These are phyloP conservation scores for Brotula barbata DNA, from an alignment of 2,797 vertebrate species.

Conservation along the genomic window DNA sequence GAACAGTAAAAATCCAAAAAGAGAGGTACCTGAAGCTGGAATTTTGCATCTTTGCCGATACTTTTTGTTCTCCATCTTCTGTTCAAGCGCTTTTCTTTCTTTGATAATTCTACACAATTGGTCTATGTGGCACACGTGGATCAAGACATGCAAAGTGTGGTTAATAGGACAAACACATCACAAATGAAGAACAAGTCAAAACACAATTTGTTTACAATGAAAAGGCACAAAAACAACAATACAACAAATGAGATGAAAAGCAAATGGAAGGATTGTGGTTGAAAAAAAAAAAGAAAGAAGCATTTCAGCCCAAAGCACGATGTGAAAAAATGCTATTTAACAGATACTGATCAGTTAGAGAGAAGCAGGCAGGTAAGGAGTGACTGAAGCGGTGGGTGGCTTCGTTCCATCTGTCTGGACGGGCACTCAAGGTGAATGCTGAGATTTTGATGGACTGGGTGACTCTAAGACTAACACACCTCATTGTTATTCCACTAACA, in stretches of 20 bases:
- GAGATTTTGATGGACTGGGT: constrained; percentile 10
- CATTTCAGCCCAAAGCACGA: constrained; percentile 24
- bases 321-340: constrained; percentile 7
- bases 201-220: constrained; percentile 48
- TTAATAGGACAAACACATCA: constrained; percentile 72
- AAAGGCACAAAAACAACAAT: constrained; percentile 46
- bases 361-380: constrained; percentile 18
- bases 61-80: constrained; percentile 99
- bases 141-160: constrained; percentile 77
- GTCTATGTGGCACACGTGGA: constrained; percentile 88
- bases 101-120: constrained; percentile 99
- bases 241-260: constrained; percentile 46
- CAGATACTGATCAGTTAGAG: constrained; percentile 28
- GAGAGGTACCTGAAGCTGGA: constrained; percentile 95
- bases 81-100: constrained; percentile 99
- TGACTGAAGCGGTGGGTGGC: constrained; percentile 1
- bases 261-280: constrained; percentile 23
- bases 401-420: constrained; percentile 10
- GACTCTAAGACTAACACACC: constrained; percentile 15
- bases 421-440: constrained; percentile 17
- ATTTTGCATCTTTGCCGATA: constrained; percentile 99
- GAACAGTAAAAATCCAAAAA: constrained; percentile 31
- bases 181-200: constrained; percentile 43
- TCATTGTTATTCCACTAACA: constrained; percentile 16
- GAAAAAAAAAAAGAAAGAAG: constrained; percentile 5